Evolutionary conservation across 2,888 invertebrate genomes (phyloP), one percentile per base, ranked within the genome.

Genomic region (Lasius platythorax): DNA sequence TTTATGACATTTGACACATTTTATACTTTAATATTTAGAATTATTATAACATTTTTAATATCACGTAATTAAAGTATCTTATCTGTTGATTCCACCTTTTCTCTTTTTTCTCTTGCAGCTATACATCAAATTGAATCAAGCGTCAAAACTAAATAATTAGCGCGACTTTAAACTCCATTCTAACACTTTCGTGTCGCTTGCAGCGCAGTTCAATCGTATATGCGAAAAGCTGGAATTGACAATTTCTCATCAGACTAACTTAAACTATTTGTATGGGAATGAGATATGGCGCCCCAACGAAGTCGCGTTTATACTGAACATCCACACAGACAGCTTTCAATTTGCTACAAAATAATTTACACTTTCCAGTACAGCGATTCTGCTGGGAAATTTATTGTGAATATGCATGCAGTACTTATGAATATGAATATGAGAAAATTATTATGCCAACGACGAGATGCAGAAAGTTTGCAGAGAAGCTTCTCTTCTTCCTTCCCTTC

Each of bases 401-500:
- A 89, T 91, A 90, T 90, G 91, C 87, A 90, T 91, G 89, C 83
- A 64, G 75, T 79, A 73, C 85, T 91, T 88, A 89, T 90, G 91
- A 90, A 90, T 90, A 90, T 91, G 91, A 90, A 90, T 90, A 91
- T 70, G 79, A 76, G 79, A 74, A 87, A 89, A 88, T 90, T 88
- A 91, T 91, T 86, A 88, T 85, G 88, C 89, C 74, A 79, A 79
- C 79, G 85, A 50, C 72, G 58, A 56, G 46, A 50, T 67, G 85
- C 78, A 84, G 89, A 76, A 90, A 90, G 86, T 90, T 90, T 43
- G 43, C 33, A 61, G 66, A 43, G 43, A 68, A 28, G 64, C 61
- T 61, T 76, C 30, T 46, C 46, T 37, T 53, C 53, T 56, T 30
- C 46, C 37, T 37, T 37, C 37, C 37, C 5, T 56, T 30, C 40